Base-by-base conservation (phyloP, 2,888 invertebrate genomes). In the Sussaba pulchella region DNA sequence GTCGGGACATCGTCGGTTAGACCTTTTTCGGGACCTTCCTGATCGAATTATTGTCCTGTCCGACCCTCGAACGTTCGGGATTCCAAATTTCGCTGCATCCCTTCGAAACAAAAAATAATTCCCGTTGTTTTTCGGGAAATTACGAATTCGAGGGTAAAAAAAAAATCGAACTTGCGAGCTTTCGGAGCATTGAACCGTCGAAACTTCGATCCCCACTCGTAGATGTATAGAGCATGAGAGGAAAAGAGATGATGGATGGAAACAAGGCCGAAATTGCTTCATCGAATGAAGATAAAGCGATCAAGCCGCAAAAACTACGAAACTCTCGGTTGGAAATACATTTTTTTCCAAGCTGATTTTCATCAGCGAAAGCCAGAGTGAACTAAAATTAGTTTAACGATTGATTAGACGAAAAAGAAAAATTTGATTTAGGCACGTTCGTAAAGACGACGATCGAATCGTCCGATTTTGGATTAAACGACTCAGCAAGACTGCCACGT, bases 401-500 rank as follows among this genome's bases (percentile, higher is more conserved):
- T 43, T 74, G n/a, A 43, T 69, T 21, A 21, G n/a, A n/a, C n/a
- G n/a, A 21, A 26, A 41, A 36, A 66, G 41, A 63, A 8, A 63
- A 70, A 54, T 47, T 59, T 43, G 52, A 70, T 61, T 52, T 63
- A 5, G 52, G 47, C 39, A 39, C 21, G 52, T 76, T 76, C 24
- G 57, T 70, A 70, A 70, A 41, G 47, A n/a, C 17, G 66, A 57
- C 52, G 75, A 70, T 64, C 76, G 69, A 66, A 43, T 69, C 61
- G 78, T 71, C 74, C 73, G 64, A 47, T 73, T 71, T 41, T 43
- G 17, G 26, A 54, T 54, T 45, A 50, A 57, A 66, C 36, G 75
- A 72, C 81, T 77, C 76, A 84, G 70, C 61, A 82, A 83, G 77
- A 83, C 82, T 83, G 84, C 81, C 80, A 82, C 77, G 64, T 69